Evolutionary conservation across 2,113 vertebrate genomes (phyloP).

Genomic region (Misgurnus anguillicaudatus): DNA sequence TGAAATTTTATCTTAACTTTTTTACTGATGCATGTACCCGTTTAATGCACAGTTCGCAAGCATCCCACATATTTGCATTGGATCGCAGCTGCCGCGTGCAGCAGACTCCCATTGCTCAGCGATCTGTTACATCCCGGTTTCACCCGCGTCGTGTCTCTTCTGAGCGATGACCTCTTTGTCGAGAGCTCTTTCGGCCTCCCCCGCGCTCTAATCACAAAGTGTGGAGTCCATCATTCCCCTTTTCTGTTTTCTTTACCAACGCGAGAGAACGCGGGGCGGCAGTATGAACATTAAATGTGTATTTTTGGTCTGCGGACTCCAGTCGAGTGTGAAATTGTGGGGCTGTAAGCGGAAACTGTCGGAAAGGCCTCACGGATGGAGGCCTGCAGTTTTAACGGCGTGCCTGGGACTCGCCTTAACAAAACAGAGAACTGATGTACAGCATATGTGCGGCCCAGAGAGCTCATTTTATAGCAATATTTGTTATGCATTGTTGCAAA

Average conservation of each 20-base stretch:
- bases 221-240: constrained; percentile 16
- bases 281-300: constrained; percentile 33
- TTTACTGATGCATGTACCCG: neutral
- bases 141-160: neutral
- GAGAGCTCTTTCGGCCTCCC: neutral
- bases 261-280: constrained; percentile 21
- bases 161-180: constrained; percentile 29
- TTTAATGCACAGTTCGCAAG: neutral
- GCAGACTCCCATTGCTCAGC: neutral
- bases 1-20: neutral
- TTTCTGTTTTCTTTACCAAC: constrained; percentile 41
- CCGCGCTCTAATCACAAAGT: constrained; percentile 21
- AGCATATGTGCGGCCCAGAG: constrained; percentile 1
- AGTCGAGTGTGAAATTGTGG: constrained; percentile 56
- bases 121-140: constrained; percentile 9
- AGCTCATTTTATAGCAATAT: neutral
- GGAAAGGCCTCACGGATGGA: constrained; percentile 48
- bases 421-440: constrained; percentile 27
- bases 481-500: constrained; percentile 7
- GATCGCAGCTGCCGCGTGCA: neutral
- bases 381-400: constrained; percentile 23
- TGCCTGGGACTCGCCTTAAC: neutral
- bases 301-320: constrained; percentile 34
- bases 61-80: neutral
- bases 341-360: constrained; percentile 32